These are phyloP conservation scores for Rhinatrema bivittatum DNA, from an alignment of 2,797 vertebrate genomes.

Conservation along the genomic window DNA sequence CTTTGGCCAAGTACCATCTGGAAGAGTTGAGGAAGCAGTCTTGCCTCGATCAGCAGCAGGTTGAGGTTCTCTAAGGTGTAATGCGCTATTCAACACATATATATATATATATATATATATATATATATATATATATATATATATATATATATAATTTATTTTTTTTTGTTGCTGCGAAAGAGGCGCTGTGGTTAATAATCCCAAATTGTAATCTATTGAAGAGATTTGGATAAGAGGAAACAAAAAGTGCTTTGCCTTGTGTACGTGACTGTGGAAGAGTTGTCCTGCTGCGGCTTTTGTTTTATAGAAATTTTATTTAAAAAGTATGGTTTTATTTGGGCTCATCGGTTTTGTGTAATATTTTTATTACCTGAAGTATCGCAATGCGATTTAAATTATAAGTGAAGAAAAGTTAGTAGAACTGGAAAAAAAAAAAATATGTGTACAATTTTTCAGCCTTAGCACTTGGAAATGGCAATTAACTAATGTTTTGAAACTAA, in stretches of 20 bases:
- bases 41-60: too few species aligned
- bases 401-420: conserved; percentile 5
- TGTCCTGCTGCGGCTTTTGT: conserved; percentile 6
- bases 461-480: too few species aligned
- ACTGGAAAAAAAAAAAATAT: too few species aligned
- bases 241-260: not conserved
- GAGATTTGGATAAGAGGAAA: not conserved
- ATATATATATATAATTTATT: too few species aligned
- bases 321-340: conserved; percentile 10
- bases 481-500: not conserved
- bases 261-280: not conserved
- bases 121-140: too few species aligned
- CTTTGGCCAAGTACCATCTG: conserved; percentile 33
- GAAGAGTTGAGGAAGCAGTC: conserved; percentile 44
- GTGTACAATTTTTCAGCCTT: too few species aligned
- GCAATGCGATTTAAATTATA: conserved; percentile 2
- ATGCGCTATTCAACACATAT: too few species aligned
- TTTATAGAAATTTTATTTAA: not conserved
- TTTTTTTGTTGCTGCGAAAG: too few species aligned
- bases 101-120: too few species aligned
- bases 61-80: too few species aligned
- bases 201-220: too few species aligned
- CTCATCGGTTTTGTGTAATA: conserved; percentile 11
- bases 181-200: too few species aligned
- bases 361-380: conserved; percentile 1